Conservation (phyloP, 2,797 vertebrate genomes). For the Atherinosoma microstoma region DNA sequence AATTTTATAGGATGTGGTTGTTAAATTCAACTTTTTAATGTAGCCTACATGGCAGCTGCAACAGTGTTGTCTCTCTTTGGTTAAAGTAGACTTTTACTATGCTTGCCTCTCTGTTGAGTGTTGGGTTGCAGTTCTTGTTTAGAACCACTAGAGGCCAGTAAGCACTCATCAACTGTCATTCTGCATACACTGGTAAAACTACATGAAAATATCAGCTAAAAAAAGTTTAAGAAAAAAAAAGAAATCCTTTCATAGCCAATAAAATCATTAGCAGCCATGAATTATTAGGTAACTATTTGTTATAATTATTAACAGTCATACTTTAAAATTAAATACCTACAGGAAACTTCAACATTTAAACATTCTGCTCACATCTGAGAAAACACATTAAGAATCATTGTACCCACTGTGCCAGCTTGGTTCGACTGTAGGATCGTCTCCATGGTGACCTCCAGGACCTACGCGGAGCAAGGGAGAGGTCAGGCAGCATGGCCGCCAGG, state of each 20-base stretch:
- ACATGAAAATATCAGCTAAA: not conserved
- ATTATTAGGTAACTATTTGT: too few species aligned
- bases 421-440: conserved; percentile 92
- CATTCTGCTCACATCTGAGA: too few species aligned
- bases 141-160: conserved; percentile 32
- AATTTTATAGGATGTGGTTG: too few species aligned
- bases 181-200: not conserved
- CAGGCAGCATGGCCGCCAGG: conserved; percentile 88
- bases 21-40: too few species aligned
- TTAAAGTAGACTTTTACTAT: not conserved
- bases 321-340: too few species aligned
- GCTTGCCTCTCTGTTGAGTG: not conserved
- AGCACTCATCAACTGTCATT: not conserved
- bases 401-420: conserved; percentile 86
- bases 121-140: conserved; percentile 12
- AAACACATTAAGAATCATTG: not conserved
- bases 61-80: not conserved
- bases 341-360: too few species aligned
- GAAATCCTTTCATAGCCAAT: too few species aligned
- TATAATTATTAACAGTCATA: too few species aligned
- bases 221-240: too few species aligned
- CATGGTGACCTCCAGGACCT: conserved; percentile 93
- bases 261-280: too few species aligned
- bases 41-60: too few species aligned
- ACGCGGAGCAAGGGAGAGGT: conserved; percentile 87